Conservation (phyloP, 2,888 invertebrate genomes). For the Chymomyza amoena region DNA sequence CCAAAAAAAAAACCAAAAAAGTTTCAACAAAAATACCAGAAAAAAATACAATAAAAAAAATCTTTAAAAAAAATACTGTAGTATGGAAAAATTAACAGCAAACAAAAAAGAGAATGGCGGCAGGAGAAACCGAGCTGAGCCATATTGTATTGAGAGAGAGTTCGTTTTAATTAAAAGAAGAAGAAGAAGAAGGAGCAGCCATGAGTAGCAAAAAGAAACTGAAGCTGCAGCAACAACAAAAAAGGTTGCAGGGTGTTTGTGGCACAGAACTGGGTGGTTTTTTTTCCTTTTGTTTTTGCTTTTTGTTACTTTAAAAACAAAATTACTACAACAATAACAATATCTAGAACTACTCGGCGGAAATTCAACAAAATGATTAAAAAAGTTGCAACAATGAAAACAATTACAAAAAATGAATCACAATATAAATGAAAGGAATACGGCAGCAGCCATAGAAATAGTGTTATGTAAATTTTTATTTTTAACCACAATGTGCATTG, state of each 20-base stretch:
- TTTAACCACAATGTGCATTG: background rate
- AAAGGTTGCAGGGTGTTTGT: slow-evolving; percentile 54
- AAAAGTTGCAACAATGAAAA: slow-evolving; percentile 68
- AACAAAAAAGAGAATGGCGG: slow-evolving; percentile 56
- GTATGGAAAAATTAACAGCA: slow-evolving; percentile 56
- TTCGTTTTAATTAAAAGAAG: slow-evolving; percentile 67
- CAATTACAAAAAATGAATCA: slow-evolving; percentile 46
- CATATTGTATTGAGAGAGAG: slow-evolving; percentile 70
- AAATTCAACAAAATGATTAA: slow-evolving; percentile 68
- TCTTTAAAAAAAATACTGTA: background rate
- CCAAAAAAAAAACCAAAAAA: slow-evolving; percentile 16
- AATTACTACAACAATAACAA: background rate
- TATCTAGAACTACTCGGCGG: background rate
- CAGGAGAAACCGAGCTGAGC: slow-evolving; percentile 30
- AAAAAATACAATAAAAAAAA: slow-evolving; percentile 12
- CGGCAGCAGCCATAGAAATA: background rate
- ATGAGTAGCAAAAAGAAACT: slow-evolving; percentile 13
- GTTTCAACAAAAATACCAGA: slow-evolving; percentile 13
- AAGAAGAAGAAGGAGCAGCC: slow-evolving; percentile 31
- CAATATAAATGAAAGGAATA: slow-evolving; percentile 12
- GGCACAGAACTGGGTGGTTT: slow-evolving; percentile 12
- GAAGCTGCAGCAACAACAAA: slow-evolving; percentile 26
- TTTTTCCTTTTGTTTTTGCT: slow-evolving; percentile 1
- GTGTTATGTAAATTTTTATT: slow-evolving; percentile 3
- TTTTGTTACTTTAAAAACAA: slow-evolving; percentile 16